Conservation (phyloP, 2,113 vertebrate genomes). For the Galbula dea region DNA sequence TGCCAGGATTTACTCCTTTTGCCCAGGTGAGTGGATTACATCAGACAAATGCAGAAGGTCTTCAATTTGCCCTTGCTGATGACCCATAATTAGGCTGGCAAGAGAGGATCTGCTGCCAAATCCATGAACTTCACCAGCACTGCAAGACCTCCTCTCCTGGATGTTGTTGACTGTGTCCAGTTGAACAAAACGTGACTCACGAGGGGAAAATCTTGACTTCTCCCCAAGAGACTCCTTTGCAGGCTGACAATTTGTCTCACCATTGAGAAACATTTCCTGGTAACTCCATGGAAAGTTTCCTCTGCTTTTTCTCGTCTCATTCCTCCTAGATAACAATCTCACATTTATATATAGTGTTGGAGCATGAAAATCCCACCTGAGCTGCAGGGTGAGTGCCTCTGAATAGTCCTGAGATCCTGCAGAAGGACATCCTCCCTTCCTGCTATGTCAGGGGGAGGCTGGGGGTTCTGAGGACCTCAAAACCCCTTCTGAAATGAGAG, state of each 20-base stretch:
- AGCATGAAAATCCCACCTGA: slow-evolving; percentile 7
- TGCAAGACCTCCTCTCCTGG: not conserved
- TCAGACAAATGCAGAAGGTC: not conserved
- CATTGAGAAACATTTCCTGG: slow-evolving; percentile 41
- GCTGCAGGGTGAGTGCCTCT: not conserved
- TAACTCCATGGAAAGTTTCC: not conserved
- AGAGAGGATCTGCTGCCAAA: not conserved
- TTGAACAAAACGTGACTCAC: not conserved
- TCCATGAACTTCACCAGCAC: fast-evolving
- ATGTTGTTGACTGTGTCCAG: not conserved
- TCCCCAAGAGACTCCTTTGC: not conserved
- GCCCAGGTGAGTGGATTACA: not conserved
- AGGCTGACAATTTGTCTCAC: not conserved
- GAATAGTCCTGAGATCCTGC: not conserved
- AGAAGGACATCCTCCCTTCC: slow-evolving; percentile 13
- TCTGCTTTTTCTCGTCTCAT: not conserved
- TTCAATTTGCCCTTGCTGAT: not conserved
- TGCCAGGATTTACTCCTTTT: not conserved
- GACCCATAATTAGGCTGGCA: fast-evolving
- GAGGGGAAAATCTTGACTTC: not conserved
- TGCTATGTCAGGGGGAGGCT: not conserved
- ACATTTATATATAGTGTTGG: not conserved
- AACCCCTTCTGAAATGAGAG: not conserved
- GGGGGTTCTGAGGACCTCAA: not conserved
- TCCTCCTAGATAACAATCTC: not conserved